phyloP scores from a whole-genome alignment of 2,113 vertebrate genomes.

The Corythaeola cristata region DNA sequence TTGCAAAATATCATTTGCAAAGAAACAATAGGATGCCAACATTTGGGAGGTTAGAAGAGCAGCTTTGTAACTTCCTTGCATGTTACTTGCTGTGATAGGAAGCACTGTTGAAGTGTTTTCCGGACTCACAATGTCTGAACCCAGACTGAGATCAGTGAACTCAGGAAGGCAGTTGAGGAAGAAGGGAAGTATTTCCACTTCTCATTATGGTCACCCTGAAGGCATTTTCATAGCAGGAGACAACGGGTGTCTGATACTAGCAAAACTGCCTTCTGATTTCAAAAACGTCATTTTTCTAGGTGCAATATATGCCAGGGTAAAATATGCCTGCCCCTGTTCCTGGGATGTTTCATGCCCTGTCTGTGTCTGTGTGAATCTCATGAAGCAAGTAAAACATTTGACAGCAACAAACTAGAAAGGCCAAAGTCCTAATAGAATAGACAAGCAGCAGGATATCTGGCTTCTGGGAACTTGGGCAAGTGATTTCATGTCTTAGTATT shows the following conservation, averaged over 20 bases:
- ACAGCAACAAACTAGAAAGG: neutral
- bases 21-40: neutral
- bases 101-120: neutral
- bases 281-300: neutral
- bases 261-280: neutral
- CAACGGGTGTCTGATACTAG: neutral
- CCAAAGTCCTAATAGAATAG: neutral
- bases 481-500: neutral
- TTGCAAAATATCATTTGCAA: neutral
- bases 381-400: neutral
- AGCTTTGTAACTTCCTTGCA: neutral
- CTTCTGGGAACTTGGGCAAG: neutral
- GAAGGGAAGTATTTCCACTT: neutral
- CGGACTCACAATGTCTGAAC: neutral
- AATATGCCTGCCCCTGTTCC: neutral
- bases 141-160: neutral
- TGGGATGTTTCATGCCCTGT: neutral
- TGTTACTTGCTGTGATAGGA: neutral
- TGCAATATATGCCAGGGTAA: neutral
- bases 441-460: neutral
- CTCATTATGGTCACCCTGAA: neutral
- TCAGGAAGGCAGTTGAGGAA: neutral
- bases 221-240: neutral
- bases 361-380: neutral
- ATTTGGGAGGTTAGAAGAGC: neutral